phyloP scores from a whole-genome alignment of 2,888 invertebrate species.

The Papilio protenor region DNA sequence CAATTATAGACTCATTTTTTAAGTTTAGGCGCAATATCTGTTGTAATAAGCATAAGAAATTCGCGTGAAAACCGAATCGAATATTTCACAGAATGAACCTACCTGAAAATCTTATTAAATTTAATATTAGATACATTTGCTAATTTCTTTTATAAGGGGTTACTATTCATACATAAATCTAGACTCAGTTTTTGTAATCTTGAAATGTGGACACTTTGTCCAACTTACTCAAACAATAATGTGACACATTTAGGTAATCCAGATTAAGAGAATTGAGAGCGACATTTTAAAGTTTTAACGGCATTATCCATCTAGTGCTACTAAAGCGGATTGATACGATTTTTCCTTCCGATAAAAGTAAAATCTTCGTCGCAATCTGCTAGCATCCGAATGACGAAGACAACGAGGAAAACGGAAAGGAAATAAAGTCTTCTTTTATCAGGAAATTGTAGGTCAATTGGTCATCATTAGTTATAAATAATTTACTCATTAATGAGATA shows the following conservation, averaged over 20 bases:
- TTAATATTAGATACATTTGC: neutral
- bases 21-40: too few species aligned
- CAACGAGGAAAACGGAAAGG: neutral
- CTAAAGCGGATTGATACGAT: conserved; percentile 1
- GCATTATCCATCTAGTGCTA: neutral
- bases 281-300: conserved; percentile 1
- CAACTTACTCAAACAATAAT: neutral
- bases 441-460: neutral
- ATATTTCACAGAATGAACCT: neutral
- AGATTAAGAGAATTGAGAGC: neutral
- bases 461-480: neutral
- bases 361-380: neutral
- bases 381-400: neutral
- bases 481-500: neutral
- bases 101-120: neutral
- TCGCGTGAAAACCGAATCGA: neutral
- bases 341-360: neutral
- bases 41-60: too few species aligned
- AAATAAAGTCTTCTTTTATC: neutral
- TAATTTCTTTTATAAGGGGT: neutral
- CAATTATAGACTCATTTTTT: too few species aligned
- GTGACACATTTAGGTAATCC: neutral
- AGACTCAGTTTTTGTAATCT: neutral
- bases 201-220: neutral
- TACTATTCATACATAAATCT: neutral